Evolutionary conservation across 1,140 invertebrate genomes (phyloP).

Genomic region (Spodoptera litura): DNA sequence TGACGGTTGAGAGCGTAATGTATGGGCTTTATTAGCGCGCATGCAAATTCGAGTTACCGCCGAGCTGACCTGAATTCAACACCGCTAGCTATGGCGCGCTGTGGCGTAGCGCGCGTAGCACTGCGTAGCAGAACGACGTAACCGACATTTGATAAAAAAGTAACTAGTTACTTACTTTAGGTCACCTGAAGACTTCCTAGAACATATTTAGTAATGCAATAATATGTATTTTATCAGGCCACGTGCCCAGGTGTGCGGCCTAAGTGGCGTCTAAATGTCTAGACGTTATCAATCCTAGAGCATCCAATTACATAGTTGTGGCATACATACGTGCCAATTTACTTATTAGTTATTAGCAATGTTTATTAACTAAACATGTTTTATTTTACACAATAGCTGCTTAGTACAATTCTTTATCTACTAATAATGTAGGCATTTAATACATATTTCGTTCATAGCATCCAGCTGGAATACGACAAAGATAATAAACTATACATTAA

Average conservation of each 20-base stretch:
- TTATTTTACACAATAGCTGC: too few species aligned
- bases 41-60: slow-evolving; percentile 34
- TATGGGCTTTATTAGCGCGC: slow-evolving; percentile 28
- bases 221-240: slow-evolving; percentile 5
- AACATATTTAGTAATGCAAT: slow-evolving; percentile 18
- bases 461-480: too few species aligned
- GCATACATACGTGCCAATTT: background rate
- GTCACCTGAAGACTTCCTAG: slow-evolving; percentile 16
- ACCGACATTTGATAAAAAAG: background rate
- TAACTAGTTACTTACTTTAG: background rate
- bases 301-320: background rate
- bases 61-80: slow-evolving; percentile 30
- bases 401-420: too few species aligned
- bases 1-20: background rate
- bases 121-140: slow-evolving; percentile 3
- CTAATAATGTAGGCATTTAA: too few species aligned
- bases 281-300: slow-evolving; percentile 20
- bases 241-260: slow-evolving; percentile 10
- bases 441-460: too few species aligned
- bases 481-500: too few species aligned
- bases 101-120: slow-evolving; percentile 15
- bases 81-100: slow-evolving; percentile 1
- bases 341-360: too few species aligned
- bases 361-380: too few species aligned
- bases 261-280: too few species aligned